Evolutionary conservation across 2,888 invertebrate species (phyloP).

Genomic region (Physocephala rufipes): DNA sequence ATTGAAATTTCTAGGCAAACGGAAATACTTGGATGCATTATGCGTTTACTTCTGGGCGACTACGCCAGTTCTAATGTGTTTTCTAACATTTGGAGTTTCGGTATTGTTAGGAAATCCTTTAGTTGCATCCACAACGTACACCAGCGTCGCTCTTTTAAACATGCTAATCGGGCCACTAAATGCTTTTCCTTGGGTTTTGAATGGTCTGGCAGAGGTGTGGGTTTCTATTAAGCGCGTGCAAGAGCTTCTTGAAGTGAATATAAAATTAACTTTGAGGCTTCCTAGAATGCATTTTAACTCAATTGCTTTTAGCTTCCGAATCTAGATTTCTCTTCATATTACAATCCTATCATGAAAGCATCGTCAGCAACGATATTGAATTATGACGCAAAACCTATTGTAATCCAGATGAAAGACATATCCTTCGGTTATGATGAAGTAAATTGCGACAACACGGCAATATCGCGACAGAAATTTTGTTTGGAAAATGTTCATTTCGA

Average conservation of each 20-base stretch:
- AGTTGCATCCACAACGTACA: constrained; percentile 88
- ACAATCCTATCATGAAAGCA: constrained; percentile 59
- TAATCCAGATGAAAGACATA: constrained; percentile 70
- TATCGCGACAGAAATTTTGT: constrained; percentile 48
- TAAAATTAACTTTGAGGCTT: too few relatives aligned
- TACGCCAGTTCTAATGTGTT: constrained; percentile 89
- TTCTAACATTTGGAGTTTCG: constrained; percentile 83
- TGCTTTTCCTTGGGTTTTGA: constrained; percentile 98
- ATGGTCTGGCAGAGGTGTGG: constrained; percentile 95
- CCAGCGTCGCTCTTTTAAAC: constrained; percentile 91
- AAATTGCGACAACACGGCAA: constrained; percentile 38
- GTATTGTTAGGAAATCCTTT: constrained; percentile 80
- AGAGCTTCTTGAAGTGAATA: constrained; percentile 78
- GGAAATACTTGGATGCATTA: constrained; percentile 96
- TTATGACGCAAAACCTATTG: constrained; percentile 69
- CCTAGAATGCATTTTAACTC: constrained; percentile 71
- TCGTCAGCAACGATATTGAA: constrained; percentile 48
- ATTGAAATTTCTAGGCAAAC: constrained; percentile 78
- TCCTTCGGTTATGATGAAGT: constrained; percentile 66
- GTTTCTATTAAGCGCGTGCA: constrained; percentile 91
- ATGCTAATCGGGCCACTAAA: constrained; percentile 96
- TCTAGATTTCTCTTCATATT: constrained; percentile 62
- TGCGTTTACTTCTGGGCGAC: constrained; percentile 99
- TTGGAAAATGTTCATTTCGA: constrained; percentile 61
- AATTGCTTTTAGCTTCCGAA: constrained; percentile 53